phyloP scores from a whole-genome alignment of 2,113 vertebrate genomes.

The Buteo buteo region DNA sequence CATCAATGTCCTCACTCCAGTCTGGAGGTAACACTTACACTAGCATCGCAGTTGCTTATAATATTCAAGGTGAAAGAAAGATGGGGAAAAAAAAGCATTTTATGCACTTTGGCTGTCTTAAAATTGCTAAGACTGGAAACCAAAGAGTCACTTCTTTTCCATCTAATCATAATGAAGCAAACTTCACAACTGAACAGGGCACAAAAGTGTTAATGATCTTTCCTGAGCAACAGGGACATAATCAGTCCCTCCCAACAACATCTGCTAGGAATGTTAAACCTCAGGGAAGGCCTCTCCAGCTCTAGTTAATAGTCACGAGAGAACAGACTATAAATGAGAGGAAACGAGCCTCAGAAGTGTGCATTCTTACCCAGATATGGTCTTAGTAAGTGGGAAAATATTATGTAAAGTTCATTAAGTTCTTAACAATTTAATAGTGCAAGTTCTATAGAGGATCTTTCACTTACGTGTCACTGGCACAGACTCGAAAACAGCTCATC shows the following conservation, averaged over 20 bases:
- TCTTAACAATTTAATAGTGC: background rate
- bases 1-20: background rate
- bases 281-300: background rate
- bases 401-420: background rate
- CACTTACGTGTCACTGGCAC: conserved; percentile 95
- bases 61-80: background rate
- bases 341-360: background rate
- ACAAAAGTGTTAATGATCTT: background rate
- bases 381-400: background rate
- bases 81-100: background rate
- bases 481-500: conserved; percentile 97
- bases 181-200: background rate
- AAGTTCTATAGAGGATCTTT: background rate
- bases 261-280: background rate
- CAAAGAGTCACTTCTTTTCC: background rate
- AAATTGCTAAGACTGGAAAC: background rate
- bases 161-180: background rate
- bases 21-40: background rate
- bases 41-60: background rate
- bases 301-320: background rate
- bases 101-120: background rate
- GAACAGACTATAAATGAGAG: background rate
- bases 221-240: background rate
- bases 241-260: background rate
- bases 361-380: background rate